Conservation (phyloP, 2,888 invertebrate species). For the Dilophus febrilis region DNA sequence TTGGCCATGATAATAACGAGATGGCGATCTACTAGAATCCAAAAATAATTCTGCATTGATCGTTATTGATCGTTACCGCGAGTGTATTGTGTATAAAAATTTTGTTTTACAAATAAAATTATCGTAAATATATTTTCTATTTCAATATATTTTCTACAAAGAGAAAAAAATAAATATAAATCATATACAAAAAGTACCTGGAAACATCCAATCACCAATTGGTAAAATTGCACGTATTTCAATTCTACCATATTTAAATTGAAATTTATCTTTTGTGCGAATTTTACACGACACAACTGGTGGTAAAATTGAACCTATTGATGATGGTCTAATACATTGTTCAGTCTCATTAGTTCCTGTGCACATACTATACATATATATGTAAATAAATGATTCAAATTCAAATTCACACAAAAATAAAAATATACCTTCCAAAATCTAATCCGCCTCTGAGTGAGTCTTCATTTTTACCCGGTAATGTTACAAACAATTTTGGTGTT, state of each 20-base stretch:
- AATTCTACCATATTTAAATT: slow-evolving; percentile 51
- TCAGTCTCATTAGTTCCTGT: too few relatives aligned
- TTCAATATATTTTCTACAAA: too few relatives aligned
- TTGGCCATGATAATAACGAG: slow-evolving; percentile 45
- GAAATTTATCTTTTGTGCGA: slow-evolving; percentile 41
- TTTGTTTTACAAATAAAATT: too few relatives aligned
- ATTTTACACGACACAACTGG: slow-evolving; percentile 48
- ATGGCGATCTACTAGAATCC: slow-evolving; percentile 43
- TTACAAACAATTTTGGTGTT: slow-evolving; percentile 22
- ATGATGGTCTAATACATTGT: too few relatives aligned
- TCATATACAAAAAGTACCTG: too few relatives aligned
- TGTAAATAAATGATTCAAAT: neutral
- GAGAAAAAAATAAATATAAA: too few relatives aligned
- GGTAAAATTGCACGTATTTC: slow-evolving; percentile 55
- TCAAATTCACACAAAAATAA: too few relatives aligned
- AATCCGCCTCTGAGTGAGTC: neutral
- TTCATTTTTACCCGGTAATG: slow-evolving; percentile 10
- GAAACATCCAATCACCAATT: slow-evolving; percentile 60
- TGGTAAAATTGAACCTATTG: slow-evolving; percentile 48
- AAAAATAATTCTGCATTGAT: slow-evolving; percentile 41
- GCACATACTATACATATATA: slow-evolving; percentile 2
- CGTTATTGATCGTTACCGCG: too few relatives aligned
- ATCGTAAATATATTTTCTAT: too few relatives aligned
- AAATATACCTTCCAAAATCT: too few relatives aligned
- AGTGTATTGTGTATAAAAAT: too few relatives aligned